Evolutionary conservation across 2,797 vertebrate species (phyloP).

Genomic region (Alauda arvensis): DNA sequence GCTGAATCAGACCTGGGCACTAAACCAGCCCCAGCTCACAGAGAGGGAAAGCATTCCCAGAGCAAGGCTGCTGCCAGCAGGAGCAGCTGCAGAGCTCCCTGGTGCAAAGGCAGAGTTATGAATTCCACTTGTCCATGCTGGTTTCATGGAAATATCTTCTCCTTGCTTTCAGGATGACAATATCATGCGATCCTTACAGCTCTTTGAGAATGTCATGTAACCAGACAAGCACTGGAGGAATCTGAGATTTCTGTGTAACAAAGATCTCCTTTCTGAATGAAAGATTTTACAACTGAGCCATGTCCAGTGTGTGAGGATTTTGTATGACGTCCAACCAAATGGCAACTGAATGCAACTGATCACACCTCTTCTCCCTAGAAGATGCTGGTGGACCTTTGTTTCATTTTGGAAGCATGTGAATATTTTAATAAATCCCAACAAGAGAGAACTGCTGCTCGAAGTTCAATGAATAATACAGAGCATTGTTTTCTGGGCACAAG

Average conservation of each 20-base stretch:
- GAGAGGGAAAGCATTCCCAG: background rate
- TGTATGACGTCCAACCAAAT: slow-evolving; percentile 46
- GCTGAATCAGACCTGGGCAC: background rate
- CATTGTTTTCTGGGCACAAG: slow-evolving; percentile 56
- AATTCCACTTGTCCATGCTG: background rate
- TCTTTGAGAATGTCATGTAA: slow-evolving; percentile 97
- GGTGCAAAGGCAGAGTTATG: accelerated
- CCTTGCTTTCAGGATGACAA: slow-evolving; percentile 85
- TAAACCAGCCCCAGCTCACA: background rate
- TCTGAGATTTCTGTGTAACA: slow-evolving; percentile 50
- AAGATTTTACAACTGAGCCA: slow-evolving; percentile 60
- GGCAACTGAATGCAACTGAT: slow-evolving; percentile 39
- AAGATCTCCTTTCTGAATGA: slow-evolving; percentile 56
- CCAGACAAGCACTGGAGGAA: background rate
- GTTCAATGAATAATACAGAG: slow-evolving; percentile 55
- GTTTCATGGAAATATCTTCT: slow-evolving; percentile 3
- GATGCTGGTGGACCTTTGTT: slow-evolving; percentile 51
- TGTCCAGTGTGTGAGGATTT: slow-evolving; percentile 55
- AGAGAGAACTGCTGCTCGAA: slow-evolving; percentile 59
- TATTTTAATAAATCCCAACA: slow-evolving; percentile 54
- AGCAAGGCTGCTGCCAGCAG: background rate
- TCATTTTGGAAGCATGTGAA: slow-evolving; percentile 73
- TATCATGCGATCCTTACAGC: slow-evolving; percentile 96
- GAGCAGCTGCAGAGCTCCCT: background rate
- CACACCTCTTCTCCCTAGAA: slow-evolving; percentile 43